Evolutionary conservation across 2,113 vertebrate species (phyloP), one percentile per base, ranked within the genome.

Genomic region (Ahaetulla prasina): DNA sequence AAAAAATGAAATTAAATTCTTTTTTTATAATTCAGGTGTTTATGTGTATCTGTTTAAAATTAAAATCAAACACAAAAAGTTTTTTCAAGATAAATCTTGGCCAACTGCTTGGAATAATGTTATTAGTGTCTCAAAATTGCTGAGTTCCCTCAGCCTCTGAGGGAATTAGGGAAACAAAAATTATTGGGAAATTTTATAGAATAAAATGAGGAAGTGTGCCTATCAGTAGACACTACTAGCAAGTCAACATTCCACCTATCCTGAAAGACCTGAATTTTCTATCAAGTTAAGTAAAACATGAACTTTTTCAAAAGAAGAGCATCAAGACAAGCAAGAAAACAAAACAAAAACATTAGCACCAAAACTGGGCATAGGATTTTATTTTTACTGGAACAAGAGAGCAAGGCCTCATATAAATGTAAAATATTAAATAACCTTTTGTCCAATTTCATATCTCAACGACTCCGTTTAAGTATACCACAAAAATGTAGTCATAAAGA

Each of bases 201-300:
- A 35, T 47, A 89, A 85, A 92, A 92, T 12, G 54, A 89, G 92
- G 88, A 92, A 92, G 68, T 85, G 22, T 39, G 39, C n/a, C 10
- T 63, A 85, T 92, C 53, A 89, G 54, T 52, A 35, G 68, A 85
- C 22, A 89, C 22, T 85, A 92, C 50, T 74, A 89, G 91, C 22
- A 85, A 89, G 52, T 35, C 74, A 30, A 89, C 92, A 92, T 92
- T 92, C 88, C 92, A 49, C 23, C 45, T 85, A 80, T 85, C 92
- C 39, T 85, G 92, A 92, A 92, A 89, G 53, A 92, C 74, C 92
- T 92, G 92, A 92, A 89, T 89, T 89, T 60, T 54, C 54, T 89
- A 85, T 92, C 74, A 89, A 52, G 74, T 88, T 85, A 85, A 92
- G 89, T 85, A 39, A 20, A 84, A 89, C 57, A 60, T 30, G 60